Evolutionary conservation across 2,888 invertebrate species (phyloP), one percentile per base, ranked within the genome.

Genomic region (Stratiomys singularior): DNA sequence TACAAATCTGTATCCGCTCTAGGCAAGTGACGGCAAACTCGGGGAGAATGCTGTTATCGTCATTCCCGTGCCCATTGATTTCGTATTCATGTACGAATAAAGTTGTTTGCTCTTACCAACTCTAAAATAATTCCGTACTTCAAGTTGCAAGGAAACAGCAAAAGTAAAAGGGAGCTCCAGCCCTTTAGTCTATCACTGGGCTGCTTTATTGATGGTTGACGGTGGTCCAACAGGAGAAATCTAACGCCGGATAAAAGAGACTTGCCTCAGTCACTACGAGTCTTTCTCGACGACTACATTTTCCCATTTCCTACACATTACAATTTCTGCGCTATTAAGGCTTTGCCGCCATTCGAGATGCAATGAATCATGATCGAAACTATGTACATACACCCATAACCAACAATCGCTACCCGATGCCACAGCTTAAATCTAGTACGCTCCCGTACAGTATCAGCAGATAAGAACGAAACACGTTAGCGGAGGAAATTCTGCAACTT

Each of bases 401-500:
- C 9, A 67, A 46, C 46, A 46, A 46, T 46, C 37, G 44, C 21
- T 37, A 46, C 46, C 46, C 23, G 67, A 46, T 67, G 44, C 37
- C 44, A 21, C 28, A 44, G 67, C 47, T 47, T 18, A 23, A 18
- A 46, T 44, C 69, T 69, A 47, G 69, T 69, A 47, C 25, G 69
- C 37, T 37, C 37, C 37, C 37, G 37, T 37, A 37, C 37, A 25
- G 44, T n/a, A n/a, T n/a, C 37, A 44, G 47, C 44, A 47, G 46
- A 47, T 69, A 69, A 69, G 46, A 69, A 69, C 27, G 27, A 46
- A 64, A 46, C 28, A 64, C 28, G 63, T 63, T 58, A 76, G 64
- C 52, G 30, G 64, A 52, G 66, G 64, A 76, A 76, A 76, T 76
- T 76, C 76, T 78, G 78, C 83, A 88, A 90, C 88, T 89, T 87